These are phyloP conservation scores for Neogobius melanostomus DNA, from an alignment of 2,113 vertebrate species.

Conservation along the genomic window DNA sequence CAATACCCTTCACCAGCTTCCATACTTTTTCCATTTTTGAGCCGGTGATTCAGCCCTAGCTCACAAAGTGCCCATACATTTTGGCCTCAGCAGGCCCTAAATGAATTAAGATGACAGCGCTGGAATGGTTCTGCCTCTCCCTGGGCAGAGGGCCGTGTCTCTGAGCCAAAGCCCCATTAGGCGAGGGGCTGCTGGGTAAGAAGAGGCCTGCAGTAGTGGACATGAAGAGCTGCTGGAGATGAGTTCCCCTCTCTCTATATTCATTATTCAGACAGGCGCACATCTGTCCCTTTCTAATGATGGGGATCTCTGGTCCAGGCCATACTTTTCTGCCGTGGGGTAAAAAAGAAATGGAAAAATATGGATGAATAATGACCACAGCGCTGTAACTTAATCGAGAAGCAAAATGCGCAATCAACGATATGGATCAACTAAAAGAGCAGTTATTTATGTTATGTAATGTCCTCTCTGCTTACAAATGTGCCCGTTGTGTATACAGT, in stretches of 20 bases:
- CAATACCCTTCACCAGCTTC: background rate
- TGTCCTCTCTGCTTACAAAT: too few relatives aligned
- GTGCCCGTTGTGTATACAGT: too few relatives aligned
- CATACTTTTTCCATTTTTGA: background rate
- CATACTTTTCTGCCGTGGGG: background rate
- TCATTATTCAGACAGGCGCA: conserved; percentile 47
- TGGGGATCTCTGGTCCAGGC: conserved; percentile 1
- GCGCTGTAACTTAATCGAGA: background rate
- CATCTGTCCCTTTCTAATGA: conserved; percentile 29
- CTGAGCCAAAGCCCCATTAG: conserved; percentile 50
- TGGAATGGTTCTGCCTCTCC: conserved; percentile 31
- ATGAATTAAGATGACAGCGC: conserved; percentile 36
- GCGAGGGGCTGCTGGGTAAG: conserved; percentile 25
- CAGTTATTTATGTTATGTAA: too few relatives aligned
- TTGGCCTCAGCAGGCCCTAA: conserved; percentile 1
- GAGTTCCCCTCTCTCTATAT: conserved; percentile 30
- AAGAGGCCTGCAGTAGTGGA: background rate
- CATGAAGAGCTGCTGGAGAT: background rate
- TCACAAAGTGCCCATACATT: conserved; percentile 27
- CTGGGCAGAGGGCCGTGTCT: conserved; percentile 28
- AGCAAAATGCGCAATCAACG: background rate
- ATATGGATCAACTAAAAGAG: too few relatives aligned
- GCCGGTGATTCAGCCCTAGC: background rate
- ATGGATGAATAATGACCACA: background rate
- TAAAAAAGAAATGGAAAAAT: background rate